Evolutionary conservation across 1,140 invertebrate species (phyloP), one percentile per base, ranked within the genome.

Genomic region (Geopemphigus sp.): DNA sequence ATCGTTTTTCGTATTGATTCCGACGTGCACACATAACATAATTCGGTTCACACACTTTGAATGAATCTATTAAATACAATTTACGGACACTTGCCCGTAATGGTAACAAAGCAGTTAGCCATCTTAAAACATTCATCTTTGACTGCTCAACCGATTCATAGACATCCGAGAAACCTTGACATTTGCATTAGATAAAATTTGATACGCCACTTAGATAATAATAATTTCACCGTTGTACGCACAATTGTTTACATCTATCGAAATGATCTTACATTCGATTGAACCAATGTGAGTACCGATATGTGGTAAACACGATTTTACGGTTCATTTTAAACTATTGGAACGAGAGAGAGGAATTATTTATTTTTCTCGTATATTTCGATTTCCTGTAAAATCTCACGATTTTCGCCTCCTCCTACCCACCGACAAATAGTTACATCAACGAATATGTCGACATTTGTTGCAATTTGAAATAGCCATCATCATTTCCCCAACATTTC

Each of bases 401-500:
- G 53, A 1, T 76, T 76, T 76, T 74, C 57, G 32, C 8, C n/a
- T n/a, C n/a, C n/a, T n/a, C n/a, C n/a, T n/a, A n/a, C n/a, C n/a
- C 5, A 2, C 4, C 1, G 10, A 47, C 22, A 39, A 76, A 76
- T 29, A 57, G 53, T 76, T 76, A 76, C 14, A n/a, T 76, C 6
- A 10, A 56, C n/a, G 54, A 32, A 50, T 50, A 22, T 68, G 17
- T 57, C 45, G 53, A 56, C 54, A 29, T 19, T 76, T 39, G 32
- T 39, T 24, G 5, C 56, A 11, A 76, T 45, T 76, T 15, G 29
- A 45, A 59, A 39, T 59, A 54, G 10, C 54, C n/a, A 76, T 59
- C n/a, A 76, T 59, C 54, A n/a, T 24, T 76, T 76, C 45, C 39
- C 54, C 29, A 76, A 76, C 59, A 76, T 14, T 76, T 59, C 22